Evolutionary conservation across 2,113 vertebrate genomes (phyloP).

Genomic region (Australoheros scitulus): DNA sequence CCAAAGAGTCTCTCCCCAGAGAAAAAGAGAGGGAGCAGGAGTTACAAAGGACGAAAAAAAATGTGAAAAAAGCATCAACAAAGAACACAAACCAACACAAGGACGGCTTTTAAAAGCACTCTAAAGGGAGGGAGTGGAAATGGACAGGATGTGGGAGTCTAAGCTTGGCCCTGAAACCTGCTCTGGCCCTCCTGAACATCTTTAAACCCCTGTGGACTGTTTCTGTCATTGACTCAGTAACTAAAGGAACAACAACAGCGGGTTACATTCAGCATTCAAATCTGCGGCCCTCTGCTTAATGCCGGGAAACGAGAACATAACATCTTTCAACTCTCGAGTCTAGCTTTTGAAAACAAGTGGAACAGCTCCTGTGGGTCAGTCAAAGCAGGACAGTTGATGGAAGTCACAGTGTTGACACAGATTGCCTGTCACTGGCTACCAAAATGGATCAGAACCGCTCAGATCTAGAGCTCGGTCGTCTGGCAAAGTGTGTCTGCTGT

Average conservation of each 20-base stretch:
- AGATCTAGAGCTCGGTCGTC: slow-evolving; percentile 23
- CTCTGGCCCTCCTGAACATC: slow-evolving; percentile 54
- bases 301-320: background rate
- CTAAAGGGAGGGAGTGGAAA: slow-evolving; percentile 58
- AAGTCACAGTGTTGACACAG: background rate
- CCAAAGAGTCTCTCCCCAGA: slow-evolving; percentile 76
- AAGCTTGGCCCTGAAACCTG: slow-evolving; percentile 50
- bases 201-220: slow-evolving; percentile 50
- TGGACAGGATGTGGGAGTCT: slow-evolving; percentile 64
- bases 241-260: slow-evolving; percentile 25
- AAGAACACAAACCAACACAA: slow-evolving; percentile 71
- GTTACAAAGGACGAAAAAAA: slow-evolving; percentile 69
- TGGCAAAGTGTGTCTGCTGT: slow-evolving; percentile 60
- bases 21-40: slow-evolving; percentile 75
- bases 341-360: slow-evolving; percentile 4
- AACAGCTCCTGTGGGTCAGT: slow-evolving; percentile 14
- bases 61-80: slow-evolving; percentile 75
- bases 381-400: slow-evolving; percentile 10
- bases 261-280: slow-evolving; percentile 11
- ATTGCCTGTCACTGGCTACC: slow-evolving; percentile 13
- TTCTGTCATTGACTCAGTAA: slow-evolving; percentile 37
- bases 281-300: background rate
- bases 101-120: slow-evolving; percentile 71
- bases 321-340: background rate
- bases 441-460: slow-evolving; percentile 41